Base-by-base conservation (phyloP, 2,888 invertebrate genomes). In the Drosophila infuscata region DNA sequence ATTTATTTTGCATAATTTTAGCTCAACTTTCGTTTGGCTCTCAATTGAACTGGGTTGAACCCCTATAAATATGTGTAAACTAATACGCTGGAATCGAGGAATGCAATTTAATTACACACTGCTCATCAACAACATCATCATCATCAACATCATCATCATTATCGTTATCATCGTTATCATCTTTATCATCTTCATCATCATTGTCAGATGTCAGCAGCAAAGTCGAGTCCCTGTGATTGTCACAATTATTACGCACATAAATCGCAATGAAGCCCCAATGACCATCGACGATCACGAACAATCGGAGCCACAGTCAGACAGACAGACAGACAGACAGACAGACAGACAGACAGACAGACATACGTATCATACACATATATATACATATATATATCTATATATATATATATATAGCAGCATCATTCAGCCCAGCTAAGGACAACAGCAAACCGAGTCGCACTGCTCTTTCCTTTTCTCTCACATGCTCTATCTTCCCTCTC, bases 231-330 rank as follows among this genome's bases (percentile, higher is more conserved):
- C 60, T 68, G 69, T 81, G 83, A 85, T 89, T 89, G 91, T 90
- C 89, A 88, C 89, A 89, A 83, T 90, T 89, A 89, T 88, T 89
- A 82, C 91, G 89, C 91, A 84, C 91, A 89, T 89, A 89, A 89
- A 89, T 89, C 84, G 89, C 81, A 82, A 85, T 83, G 79, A 81
- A 82, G 74, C 69, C 71, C 59, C 75, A 79, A 65, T 78, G 71
- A 36, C 63, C 59, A 76, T 62, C 66, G 56, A 59, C 69, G 65
- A 78, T 68, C 61, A 76, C 60, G 60, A 46, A 63, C 59, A 52
- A 63, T 59, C 52, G 38, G 3, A 29, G 20, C 36, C 54, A 29
- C 17, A 36, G 11, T 20, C 33, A 7, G 11, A 56, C 35, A 54
- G 35, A 7, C 17, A 48, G 11, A 49, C 30, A 7, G 9, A 38